Conservation (phyloP, 2,888 invertebrate species). For the Meteorus cinctellus region DNA sequence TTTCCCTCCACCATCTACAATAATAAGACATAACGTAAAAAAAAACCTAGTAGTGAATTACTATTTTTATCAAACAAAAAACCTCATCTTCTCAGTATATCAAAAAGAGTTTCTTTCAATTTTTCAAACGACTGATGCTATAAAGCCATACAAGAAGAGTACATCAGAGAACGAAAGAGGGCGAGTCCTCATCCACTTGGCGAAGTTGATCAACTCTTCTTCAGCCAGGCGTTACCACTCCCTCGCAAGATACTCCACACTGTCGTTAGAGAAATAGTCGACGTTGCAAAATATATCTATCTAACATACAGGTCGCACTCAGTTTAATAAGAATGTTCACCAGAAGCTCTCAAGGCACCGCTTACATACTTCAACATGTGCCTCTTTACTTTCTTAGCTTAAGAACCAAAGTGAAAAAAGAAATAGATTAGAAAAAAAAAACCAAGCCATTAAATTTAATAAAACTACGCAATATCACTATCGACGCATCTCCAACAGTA, state of each 20-base stretch:
- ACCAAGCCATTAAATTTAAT: background rate
- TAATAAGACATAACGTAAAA: background rate
- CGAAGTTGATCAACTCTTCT: slow-evolving; percentile 10
- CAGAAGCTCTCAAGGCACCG: slow-evolving; percentile 42
- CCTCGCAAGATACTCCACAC: background rate
- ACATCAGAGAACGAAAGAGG: background rate
- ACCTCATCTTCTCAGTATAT: background rate
- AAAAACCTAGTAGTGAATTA: background rate
- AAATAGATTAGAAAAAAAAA: background rate
- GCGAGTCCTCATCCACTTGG: background rate
- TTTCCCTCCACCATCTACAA: too few relatives aligned
- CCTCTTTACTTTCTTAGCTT: too few relatives aligned
- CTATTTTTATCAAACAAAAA: background rate
- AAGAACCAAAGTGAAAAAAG: background rate
- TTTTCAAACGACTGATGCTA: background rate
- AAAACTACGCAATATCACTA: slow-evolving; percentile 15
- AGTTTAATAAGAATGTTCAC: slow-evolving; percentile 53
- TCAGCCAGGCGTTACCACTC: background rate
- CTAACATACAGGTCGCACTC: slow-evolving; percentile 49
- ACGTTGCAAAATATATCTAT: background rate
- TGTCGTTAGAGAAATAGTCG: slow-evolving; percentile 9
- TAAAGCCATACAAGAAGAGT: background rate
- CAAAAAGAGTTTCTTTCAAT: background rate
- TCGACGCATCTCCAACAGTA: slow-evolving; percentile 4
- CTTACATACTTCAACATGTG: slow-evolving; percentile 6